A percentile compares a stretch with the other conserved stretches of the same genome.
These are phyloP conservation scores for Melanotaenia pygmaea DNA, from an alignment of 2,797 vertebrate genomes.

Conservation along the genomic window DNA sequence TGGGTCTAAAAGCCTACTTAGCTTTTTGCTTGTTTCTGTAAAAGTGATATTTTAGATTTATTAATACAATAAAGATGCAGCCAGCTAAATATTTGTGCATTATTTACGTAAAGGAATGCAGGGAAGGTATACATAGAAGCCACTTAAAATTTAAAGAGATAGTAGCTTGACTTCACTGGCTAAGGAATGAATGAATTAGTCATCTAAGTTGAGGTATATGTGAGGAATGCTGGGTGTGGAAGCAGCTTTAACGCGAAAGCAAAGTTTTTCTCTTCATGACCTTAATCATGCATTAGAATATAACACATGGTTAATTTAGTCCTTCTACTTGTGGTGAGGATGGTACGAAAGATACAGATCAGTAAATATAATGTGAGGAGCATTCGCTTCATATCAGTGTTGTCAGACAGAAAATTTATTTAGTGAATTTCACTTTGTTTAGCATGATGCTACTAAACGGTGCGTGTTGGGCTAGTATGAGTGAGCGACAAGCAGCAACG, in stretches of 20 bases:
- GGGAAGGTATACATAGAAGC: background rate
- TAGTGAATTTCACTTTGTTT: background rate
- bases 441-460: background rate
- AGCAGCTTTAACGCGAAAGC: background rate
- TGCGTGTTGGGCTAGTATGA: background rate
- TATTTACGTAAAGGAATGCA: background rate
- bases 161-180: background rate
- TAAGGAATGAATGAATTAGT: background rate
- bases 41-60: background rate
- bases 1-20: background rate
- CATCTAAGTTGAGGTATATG: background rate
- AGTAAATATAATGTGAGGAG: background rate
- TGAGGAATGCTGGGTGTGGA: background rate
- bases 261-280: background rate
- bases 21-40: background rate
- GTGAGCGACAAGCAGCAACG: background rate
- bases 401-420: too few species aligned
- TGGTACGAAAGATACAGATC: background rate
- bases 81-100: background rate
- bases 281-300: too few species aligned
- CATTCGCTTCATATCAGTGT: too few species aligned
- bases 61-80: too few species aligned
- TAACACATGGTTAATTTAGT: too few species aligned
- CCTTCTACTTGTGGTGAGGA: background rate
- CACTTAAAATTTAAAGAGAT: background rate